Evolutionary conservation across 2,113 vertebrate genomes (phyloP).

Genomic region (Spilogale gracilis): DNA sequence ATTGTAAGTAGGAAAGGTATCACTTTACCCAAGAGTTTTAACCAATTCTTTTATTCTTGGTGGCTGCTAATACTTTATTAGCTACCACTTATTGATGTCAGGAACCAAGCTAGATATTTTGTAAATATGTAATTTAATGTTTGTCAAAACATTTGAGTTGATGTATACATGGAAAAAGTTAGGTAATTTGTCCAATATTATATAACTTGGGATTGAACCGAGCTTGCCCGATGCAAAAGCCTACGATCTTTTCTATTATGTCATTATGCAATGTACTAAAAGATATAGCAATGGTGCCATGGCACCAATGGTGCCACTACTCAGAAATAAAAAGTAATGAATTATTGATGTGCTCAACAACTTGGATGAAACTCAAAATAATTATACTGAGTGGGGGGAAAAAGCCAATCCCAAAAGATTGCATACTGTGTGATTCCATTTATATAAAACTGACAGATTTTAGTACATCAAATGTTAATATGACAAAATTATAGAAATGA

Average conservation of each 20-base stretch:
- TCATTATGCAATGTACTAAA: not conserved
- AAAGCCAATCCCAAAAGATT: not conserved
- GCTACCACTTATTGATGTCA: not conserved
- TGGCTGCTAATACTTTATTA: not conserved
- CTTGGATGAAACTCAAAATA: not conserved
- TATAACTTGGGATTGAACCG: not conserved
- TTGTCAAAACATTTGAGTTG: not conserved
- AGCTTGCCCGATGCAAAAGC: not conserved
- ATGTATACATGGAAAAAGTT: not conserved
- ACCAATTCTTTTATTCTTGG: not conserved
- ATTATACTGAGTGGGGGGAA: not conserved
- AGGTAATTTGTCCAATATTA: not conserved
- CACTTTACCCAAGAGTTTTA: not conserved
- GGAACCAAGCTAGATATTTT: not conserved
- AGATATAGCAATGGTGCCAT: not conserved
- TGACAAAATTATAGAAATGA: conserved; percentile 22
- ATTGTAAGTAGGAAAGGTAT: not conserved
- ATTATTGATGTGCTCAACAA: not conserved
- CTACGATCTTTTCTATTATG: not conserved
- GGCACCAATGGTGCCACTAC: not conserved
- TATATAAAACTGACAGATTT: conserved; percentile 9
- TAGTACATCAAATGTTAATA: not conserved
- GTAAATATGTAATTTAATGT: not conserved
- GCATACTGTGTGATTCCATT: not conserved
- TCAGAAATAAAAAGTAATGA: conserved; percentile 9